Evolutionary conservation across 1,140 invertebrate genomes (phyloP).

Genomic region (Drosophila yakuba): DNA sequence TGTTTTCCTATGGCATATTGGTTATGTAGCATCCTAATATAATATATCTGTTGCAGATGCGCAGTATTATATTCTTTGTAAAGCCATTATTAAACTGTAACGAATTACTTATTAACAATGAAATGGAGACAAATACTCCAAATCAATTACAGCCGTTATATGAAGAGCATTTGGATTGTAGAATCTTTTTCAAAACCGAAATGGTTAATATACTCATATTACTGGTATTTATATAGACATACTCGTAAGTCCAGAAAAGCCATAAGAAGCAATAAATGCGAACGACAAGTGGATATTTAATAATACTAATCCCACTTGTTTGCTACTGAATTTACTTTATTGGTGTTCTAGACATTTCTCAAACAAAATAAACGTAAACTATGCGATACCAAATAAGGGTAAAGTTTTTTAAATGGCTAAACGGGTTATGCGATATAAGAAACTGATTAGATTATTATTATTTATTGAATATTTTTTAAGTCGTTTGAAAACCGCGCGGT

Average conservation of each 20-base stretch:
- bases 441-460: no score
- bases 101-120: conserved; percentile 49
- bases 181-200: conserved; percentile 44
- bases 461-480: no score
- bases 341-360: conserved; percentile 51
- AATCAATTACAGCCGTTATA: conserved; percentile 43
- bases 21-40: conserved; percentile 27
- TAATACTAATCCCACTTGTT: conserved; percentile 31
- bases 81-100: conserved; percentile 43
- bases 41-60: conserved; percentile 44
- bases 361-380: conserved; percentile 41
- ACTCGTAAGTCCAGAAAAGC: conserved; percentile 32
- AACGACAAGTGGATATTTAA: conserved; percentile 32
- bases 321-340: conserved; percentile 55
- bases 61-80: conserved; percentile 52
- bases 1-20: conserved; percentile 55
- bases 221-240: conserved; percentile 38
- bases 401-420: no score
- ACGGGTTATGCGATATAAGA: no score
- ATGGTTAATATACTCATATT: conserved; percentile 42
- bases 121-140: conserved; percentile 47
- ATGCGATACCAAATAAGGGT: conserved; percentile 14
- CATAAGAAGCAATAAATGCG: conserved; percentile 50
- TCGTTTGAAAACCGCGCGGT: no score
- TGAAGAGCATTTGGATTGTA: conserved; percentile 56